Base-by-base conservation (phyloP, 37 sponge, comb jelly and placozoan genomes). In the Geodia barretti region DNA sequence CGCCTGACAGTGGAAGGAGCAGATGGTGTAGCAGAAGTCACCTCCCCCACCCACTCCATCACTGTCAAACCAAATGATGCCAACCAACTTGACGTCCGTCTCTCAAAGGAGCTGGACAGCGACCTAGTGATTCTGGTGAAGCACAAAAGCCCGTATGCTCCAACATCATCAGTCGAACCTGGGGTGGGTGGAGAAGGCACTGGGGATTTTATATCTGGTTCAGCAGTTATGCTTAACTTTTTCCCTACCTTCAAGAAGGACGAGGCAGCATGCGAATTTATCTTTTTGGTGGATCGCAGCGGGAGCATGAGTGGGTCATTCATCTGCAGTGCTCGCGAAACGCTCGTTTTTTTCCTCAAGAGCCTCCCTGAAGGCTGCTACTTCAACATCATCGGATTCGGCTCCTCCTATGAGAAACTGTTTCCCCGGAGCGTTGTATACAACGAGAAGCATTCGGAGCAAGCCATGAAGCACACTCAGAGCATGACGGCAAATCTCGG, bases 331-430 rank as follows among this genome's bases (percentile, higher is more conserved):
- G 89, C 89, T 4, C 69, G 77, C 17, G 89, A 93, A 41, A 88
- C 93, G 3, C 83, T 93, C 34, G 63, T 81, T 42, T 60, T 93
- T 43, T 89, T 93, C 78, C 86, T 93, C 37, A 88, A 84, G 71
- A 92, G 93, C 75, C 73, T 92, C 5, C 85, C 89, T 7, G 75
- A 81, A 37, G 89, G 84, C 4, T 85, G 87, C 58, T 74, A 38
- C 76, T 93, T 93, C 83, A 93, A 93, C 75, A 81, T 93, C 47
- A 88, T 88, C 41, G 87, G 89, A 65, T 88, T 89, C 78, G 93
- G 93, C 14, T 66, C 79, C 25, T 4, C 65, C 0, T 88, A 78
- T 60, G 70, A 69, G 68, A 60, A 66, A 40, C 80, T 93, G 40
- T 92, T 92, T 64, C 76, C 82, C 26, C 23, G 40, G 17, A 93